Evolutionary conservation across 2,113 vertebrate genomes (phyloP).

Genomic region (Ammospiza caudacuta): DNA sequence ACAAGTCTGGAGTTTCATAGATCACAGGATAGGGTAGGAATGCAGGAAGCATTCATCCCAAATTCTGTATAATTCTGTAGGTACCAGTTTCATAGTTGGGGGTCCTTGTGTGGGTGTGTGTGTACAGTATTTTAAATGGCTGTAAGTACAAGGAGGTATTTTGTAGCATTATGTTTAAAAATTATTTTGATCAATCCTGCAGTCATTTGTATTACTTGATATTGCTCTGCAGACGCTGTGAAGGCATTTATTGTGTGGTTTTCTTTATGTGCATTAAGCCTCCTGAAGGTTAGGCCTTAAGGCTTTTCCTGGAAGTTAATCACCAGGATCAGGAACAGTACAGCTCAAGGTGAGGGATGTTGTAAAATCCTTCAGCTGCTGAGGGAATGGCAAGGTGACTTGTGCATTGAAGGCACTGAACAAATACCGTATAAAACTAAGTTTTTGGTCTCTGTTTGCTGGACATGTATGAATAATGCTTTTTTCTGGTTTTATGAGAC

Average conservation of each 20-base stretch:
- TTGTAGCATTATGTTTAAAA: not conserved
- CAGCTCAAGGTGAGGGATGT: conserved; percentile 6
- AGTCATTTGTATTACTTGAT: not conserved
- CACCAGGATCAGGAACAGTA: not conserved
- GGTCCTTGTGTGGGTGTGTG: not conserved
- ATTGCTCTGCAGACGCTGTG: not conserved
- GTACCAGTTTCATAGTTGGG: not conserved
- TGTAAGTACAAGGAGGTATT: not conserved
- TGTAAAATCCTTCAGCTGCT: not conserved
- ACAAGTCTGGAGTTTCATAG: not conserved
- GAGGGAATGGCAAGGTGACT: not conserved
- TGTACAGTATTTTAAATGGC: not conserved
- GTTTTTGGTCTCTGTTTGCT: not conserved
- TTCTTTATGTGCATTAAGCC: not conserved
- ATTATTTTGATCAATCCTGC: not conserved
- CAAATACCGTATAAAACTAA: not conserved
- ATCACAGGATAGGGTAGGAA: not conserved
- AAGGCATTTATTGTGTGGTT: not conserved
- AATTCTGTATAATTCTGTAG: not conserved
- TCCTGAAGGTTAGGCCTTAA: not conserved
- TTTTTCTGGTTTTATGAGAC: not conserved
- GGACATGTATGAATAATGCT: not conserved
- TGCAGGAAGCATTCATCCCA: not conserved
- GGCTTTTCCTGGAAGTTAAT: conserved; percentile 21
- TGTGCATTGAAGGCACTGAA: not conserved